Base-by-base conservation (phyloP, 2,797 vertebrate species). In the Gobio occitaniae region DNA sequence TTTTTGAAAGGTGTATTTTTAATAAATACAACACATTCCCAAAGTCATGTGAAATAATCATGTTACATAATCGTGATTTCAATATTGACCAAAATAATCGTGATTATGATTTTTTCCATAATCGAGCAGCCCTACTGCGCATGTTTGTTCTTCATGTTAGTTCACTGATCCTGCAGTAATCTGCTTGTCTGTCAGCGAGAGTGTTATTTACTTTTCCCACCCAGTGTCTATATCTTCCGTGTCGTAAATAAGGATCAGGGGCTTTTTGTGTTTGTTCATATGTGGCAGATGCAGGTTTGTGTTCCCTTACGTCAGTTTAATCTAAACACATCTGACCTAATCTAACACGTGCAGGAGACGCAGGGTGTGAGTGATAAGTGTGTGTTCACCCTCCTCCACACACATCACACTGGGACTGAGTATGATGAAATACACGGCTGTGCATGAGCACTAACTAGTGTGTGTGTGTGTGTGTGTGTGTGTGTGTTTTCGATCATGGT, bases 291-390 rank as follows among this genome's bases (percentile, higher is more conserved):
- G 13, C 13, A 21, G 13, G 50, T 71, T 61, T 84, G 32, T 70
- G 54, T n/a, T 78, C 38, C 3, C 61, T 48, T 69, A 2, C 74
- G 75, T n/a, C 10, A 16, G 50, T 78, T 78, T 78, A 38, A 78
- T 61, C 65, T 36, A 47, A 80, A 36, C 6, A 11, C n/a, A 5
- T 66, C 25, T 15, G 11, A 47, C 7, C 17, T 84, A 70, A 84
- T 84, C 82, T 84, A 32, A 21, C 5, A 19, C 25, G 3, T 25
- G 66, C 83, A 84, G 74, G 38, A n/a, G 50, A 44, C 41, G 25
- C 54, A 78, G 75, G 8, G 41, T 84, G 52, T 16, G 54, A 1
- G 66, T 78, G 83, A 84, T 84, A 84, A 84, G 52, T 16, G 7
- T 47, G 48, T 41, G 25, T 47, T 77, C 52, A 5, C 36, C 65